Base-by-base conservation (phyloP, 2,797 vertebrate species). In the Eidolon dupreanum region DNA sequence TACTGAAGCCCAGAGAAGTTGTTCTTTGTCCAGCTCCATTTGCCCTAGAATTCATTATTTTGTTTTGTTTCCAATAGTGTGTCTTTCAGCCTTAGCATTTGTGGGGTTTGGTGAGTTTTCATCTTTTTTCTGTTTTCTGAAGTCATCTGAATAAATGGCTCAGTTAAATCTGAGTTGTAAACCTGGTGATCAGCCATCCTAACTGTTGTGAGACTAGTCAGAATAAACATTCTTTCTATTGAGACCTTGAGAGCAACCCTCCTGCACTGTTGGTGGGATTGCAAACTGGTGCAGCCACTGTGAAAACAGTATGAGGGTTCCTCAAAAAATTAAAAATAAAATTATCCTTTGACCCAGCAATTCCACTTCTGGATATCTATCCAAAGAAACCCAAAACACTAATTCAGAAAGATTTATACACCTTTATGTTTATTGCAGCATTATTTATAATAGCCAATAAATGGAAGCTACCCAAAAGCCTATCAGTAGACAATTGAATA, bases 111-210 rank as follows among this genome's bases (percentile, higher is more conserved):
- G 15, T 57, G 51, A n/a, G 17, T 92, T 90, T 82, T 78, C 68
- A 41, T 83, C 43, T 46, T 51, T 85, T 92, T 92, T 51, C n/a
- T 85, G 17, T 82, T 96, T 90, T 74, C 41, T 57, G 70, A 81
- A 55, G 28, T 79, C 66, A n/a, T 66, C 49, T 65, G 53, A 93
- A 17, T 91, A 75, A 81, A 86, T 78, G 51, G 10, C 15, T 75
- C 41, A 22, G 22, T 88, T 87, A 70, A 81, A 79, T 33, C 53
- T 63, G 66, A 38, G 17, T 90, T 43, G 11, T 57, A 71, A 38
- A 28, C 7, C 28, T 90, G 53, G 55, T 16, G 10, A 19, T 36
- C 22, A 65, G 73, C n/a, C 71, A 36, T 15, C 88, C 57, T 74
- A 31, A 70, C n/a, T 75, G 84, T 79, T 36, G 53, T 77, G 68